Evolutionary conservation across 30 jellyfish, hydroid and myxozoan genomes (phyloP).

Genomic region (Rhopilema esculentum): DNA sequence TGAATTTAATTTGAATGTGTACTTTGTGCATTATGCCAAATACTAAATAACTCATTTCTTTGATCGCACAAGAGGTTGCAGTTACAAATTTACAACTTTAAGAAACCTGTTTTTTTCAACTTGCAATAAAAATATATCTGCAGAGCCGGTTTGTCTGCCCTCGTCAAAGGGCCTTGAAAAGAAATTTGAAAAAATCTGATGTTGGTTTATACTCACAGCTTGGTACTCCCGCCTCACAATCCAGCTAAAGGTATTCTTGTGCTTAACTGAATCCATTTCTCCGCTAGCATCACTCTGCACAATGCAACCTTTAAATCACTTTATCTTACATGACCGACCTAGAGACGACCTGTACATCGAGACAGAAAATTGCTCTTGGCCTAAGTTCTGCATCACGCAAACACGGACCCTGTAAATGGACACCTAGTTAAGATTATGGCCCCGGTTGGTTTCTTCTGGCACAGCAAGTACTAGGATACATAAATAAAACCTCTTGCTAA

Average conservation of each 20-base stretch:
- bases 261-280: slow-evolving; percentile 2
- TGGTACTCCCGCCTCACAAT: slow-evolving; percentile 55
- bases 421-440: neutral
- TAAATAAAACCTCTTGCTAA: neutral
- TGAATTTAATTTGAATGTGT: no score
- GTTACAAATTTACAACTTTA: no score
- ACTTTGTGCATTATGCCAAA: no score
- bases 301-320: neutral
- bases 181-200: no score
- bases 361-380: slow-evolving; percentile 25
- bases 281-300: neutral
- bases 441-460: neutral
- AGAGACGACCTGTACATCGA: neutral
- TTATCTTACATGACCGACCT: slow-evolving; percentile 8
- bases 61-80: no score
- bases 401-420: slow-evolving; percentile 8
- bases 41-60: no score
- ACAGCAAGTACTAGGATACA: neutral
- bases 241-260: slow-evolving; percentile 50
- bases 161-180: no score
- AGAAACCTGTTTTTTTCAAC: no score
- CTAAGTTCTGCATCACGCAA: slow-evolving; percentile 39
- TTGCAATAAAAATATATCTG: no score
- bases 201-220: slow-evolving; percentile 56
- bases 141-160: no score